phyloP scores from a whole-genome alignment of 2,888 invertebrate genomes.

The Phania funesta region DNA sequence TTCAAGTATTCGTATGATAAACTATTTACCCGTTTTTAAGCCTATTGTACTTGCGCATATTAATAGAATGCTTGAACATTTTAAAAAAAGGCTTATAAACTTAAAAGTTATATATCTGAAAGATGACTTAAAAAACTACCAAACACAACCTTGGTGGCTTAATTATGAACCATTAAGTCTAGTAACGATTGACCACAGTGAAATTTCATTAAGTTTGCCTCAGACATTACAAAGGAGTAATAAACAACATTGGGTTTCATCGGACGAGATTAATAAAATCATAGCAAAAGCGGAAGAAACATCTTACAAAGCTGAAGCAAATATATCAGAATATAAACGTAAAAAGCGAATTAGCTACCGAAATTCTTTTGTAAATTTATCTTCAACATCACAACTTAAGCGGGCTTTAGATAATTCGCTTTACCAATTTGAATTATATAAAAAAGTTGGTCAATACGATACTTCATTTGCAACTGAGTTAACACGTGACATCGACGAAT shows the following conservation, averaged over 20 bases:
- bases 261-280: slow-evolving; percentile 59
- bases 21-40: slow-evolving; percentile 74
- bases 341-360: slow-evolving; percentile 25
- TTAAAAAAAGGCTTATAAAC: slow-evolving; percentile 11
- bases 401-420: slow-evolving; percentile 69
- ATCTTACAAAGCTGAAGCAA: slow-evolving; percentile 66
- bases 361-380: background rate
- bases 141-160: slow-evolving; percentile 75
- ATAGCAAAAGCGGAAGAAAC: slow-evolving; percentile 69
- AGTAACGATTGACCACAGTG: slow-evolving; percentile 66
- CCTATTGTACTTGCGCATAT: slow-evolving; percentile 72
- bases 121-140: slow-evolving; percentile 69
- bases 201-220: background rate
- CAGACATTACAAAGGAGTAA: background rate
- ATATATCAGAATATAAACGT: slow-evolving; percentile 57
- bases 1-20: slow-evolving; percentile 63
- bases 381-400: slow-evolving; percentile 59
- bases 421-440: slow-evolving; percentile 71
- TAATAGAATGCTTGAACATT: slow-evolving; percentile 57
- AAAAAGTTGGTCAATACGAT: slow-evolving; percentile 69
- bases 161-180: slow-evolving; percentile 69
- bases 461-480: slow-evolving; percentile 40
- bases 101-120: slow-evolving; percentile 74
- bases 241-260: background rate
- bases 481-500: slow-evolving; percentile 58